Conservation (phyloP, 2,888 invertebrate genomes). For the Rotaria sp. region DNA sequence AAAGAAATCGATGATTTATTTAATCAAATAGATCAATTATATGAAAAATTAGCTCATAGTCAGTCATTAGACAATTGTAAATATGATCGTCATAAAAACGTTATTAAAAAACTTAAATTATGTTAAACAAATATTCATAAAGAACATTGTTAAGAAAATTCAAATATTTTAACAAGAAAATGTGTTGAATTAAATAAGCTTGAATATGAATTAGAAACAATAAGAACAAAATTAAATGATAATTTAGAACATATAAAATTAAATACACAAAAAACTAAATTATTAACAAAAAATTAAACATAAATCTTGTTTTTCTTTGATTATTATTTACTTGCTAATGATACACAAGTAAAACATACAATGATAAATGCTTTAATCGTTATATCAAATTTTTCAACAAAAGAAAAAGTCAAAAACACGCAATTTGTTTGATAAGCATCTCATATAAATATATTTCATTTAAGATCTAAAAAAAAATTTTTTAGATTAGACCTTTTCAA, state of each 20-base stretch:
- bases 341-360: slow-evolving; percentile 33
- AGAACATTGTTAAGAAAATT: not conserved
- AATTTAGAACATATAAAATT: slow-evolving; percentile 37
- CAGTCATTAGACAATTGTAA: not conserved
- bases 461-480: not conserved
- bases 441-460: not conserved
- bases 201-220: slow-evolving; percentile 32
- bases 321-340: slow-evolving; percentile 34
- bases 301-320: slow-evolving; percentile 36
- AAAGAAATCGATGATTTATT: not conserved
- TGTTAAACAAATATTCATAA: not conserved
- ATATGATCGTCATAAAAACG: not conserved
- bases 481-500: not conserved
- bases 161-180: not conserved
- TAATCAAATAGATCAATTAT: not conserved
- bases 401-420: slow-evolving; percentile 31
- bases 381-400: slow-evolving; percentile 33
- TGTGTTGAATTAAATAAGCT: not conserved
- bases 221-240: slow-evolving; percentile 29
- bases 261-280: slow-evolving; percentile 21
- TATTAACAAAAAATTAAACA: slow-evolving; percentile 1
- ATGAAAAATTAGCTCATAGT: not conserved
- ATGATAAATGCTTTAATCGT: slow-evolving; percentile 36
- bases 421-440: no score
- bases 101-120: not conserved